These are phyloP conservation scores for Astatoreochromis straeleni DNA, from an alignment of 2,113 vertebrate genomes.

Conservation along the genomic window DNA sequence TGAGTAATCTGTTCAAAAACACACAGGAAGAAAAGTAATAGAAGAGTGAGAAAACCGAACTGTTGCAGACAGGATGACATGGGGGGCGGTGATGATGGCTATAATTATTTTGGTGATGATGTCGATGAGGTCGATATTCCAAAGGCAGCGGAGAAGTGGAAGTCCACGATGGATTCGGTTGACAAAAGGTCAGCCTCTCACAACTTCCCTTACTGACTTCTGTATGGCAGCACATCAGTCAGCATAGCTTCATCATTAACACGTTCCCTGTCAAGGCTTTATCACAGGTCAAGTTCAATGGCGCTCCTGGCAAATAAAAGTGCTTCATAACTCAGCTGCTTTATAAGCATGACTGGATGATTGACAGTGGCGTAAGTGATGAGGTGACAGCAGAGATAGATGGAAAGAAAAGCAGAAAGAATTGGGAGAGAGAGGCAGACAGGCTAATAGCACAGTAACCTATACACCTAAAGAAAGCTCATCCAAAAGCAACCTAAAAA, in stretches of 20 bases:
- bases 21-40: background rate
- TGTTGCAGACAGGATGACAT: background rate
- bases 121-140: slow-evolving; percentile 4
- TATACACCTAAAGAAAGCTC: background rate
- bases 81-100: background rate
- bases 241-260: slow-evolving; percentile 50
- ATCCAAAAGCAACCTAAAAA: background rate
- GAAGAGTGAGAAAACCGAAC: background rate
- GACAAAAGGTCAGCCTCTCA: slow-evolving; percentile 48
- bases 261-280: slow-evolving; percentile 45
- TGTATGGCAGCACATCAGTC: slow-evolving; percentile 46
- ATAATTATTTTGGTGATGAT: slow-evolving; percentile 7
- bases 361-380: slow-evolving; percentile 46
- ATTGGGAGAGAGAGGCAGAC: background rate
- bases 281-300: slow-evolving; percentile 54
- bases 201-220: slow-evolving; percentile 19
- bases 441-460: background rate
- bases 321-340: slow-evolving; percentile 49
- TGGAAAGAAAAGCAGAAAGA: background rate
- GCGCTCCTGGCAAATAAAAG: slow-evolving; percentile 46
- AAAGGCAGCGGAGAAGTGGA: background rate
- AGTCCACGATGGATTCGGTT: background rate
- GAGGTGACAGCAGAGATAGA: slow-evolving; percentile 28
- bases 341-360: slow-evolving; percentile 50
- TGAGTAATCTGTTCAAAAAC: background rate